Evolutionary conservation across 1,140 invertebrate species (phyloP), one percentile per base, ranked within the genome.

Genomic region (Samia ricini): DNA sequence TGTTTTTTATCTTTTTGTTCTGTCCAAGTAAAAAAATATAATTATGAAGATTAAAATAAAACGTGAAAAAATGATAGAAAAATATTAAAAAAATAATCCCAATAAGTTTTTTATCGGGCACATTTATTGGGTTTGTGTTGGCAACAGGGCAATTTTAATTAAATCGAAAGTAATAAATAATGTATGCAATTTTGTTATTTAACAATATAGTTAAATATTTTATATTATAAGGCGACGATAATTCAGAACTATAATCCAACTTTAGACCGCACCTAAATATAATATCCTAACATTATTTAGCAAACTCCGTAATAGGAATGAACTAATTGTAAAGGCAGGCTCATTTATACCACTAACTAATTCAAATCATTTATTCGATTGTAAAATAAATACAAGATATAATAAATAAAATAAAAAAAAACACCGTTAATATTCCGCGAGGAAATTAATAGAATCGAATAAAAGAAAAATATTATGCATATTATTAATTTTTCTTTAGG

Each of bases 291-390:
- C 12, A 42, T 42, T 15, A 42, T 15, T 42, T 42, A 42, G 33
- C 21, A 68, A 67, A 66, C 49, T 24, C 49, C 18, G 56, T 1
- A 15, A 7, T 42, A 29, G 26, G 4, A 42, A 42, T 42, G n/a
- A 10, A 42, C 33, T 42, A 42, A 42, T 15, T 15, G 12, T 8
- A 42, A 42, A 42, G 33, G 33, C 33, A 42, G 4, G 33, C 33
- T 42, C 6, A 8, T 29, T 42, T 42, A 42, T 42, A 42, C 10
- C 33, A 4, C 33, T 42, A 15, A 4, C 33, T 42, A 15, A 42
- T 42, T 4, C 33, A 42, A 42, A 42, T 42, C 33, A 42, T 42
- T 42, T 42, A 42, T 0, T 42, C 33, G 33, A 42, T 1, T 15
- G 4, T 12, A n/a, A 42, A 42, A 42, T 42, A 42, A 42, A 42